Conservation (phyloP, 2,113 vertebrate species). For the Laterallus jamaicensis region DNA sequence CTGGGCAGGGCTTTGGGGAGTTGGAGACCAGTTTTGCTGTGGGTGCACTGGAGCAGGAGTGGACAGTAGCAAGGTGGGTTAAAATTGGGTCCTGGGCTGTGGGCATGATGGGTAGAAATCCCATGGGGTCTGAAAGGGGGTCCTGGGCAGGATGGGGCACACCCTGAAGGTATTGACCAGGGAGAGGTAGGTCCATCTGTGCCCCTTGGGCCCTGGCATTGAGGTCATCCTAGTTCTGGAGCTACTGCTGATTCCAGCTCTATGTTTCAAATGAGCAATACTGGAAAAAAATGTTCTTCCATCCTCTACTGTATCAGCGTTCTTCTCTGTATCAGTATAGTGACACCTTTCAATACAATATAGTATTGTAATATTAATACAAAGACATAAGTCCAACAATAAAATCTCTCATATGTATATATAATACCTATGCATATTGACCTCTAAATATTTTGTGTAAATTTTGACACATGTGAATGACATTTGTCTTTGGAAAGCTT, state of each 20-base stretch:
- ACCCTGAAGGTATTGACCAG: not conserved
- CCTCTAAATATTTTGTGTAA: not conserved
- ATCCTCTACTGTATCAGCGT: not conserved
- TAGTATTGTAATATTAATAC: not conserved
- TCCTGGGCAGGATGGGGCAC: not conserved
- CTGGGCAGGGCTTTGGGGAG: not conserved
- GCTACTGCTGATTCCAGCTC: not conserved
- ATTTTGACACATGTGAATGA: not conserved
- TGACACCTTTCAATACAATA: not conserved
- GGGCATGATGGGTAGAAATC: accelerated
- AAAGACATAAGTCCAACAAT: not conserved
- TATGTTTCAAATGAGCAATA: not conserved
- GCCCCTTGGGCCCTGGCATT: not conserved
- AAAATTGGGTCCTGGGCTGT: not conserved
- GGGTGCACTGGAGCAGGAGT: too few relatives aligned
- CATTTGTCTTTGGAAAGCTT: not conserved
- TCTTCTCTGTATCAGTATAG: not conserved
- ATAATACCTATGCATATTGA: not conserved
- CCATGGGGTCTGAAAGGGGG: not conserved
- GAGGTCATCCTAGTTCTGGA: not conserved
- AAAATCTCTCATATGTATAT: not conserved
- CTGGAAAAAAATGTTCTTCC: not conserved
- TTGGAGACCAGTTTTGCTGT: not conserved
- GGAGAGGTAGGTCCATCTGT: not conserved
- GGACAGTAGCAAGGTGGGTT: not conserved